Evolutionary conservation across 2,797 vertebrate genomes (phyloP), one percentile per base, ranked within the genome.

Genomic region (Protosalanx chinensis): DNA sequence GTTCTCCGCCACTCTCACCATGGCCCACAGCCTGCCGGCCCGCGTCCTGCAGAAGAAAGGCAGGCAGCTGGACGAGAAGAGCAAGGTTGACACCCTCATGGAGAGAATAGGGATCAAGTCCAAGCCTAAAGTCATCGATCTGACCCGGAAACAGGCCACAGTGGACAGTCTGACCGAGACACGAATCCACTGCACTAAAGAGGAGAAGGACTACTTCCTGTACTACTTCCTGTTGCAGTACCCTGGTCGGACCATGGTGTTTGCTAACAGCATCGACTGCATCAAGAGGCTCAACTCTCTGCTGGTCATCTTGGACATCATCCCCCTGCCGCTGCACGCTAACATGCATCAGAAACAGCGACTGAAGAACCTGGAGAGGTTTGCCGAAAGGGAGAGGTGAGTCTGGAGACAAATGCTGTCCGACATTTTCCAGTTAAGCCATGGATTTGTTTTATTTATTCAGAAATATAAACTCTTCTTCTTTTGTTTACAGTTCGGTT

Each of bases 341-440:
- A 98, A 98, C 87, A 99, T 99, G 98, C 97, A 98, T 85, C 98
- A 99, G 91, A 98, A 98, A 77, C 97, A 99, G 82, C 93, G 97
- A 20, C 90, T 99, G 66, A 97, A 97, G 90, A 99, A 97, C 85
- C 89, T 99, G 86, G 98, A 99, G 84, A 89, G 94, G 57, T 99
- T 99, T 85, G 96, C 98, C 1, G 94, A 94, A 68, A 90, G 93
- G 72, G 91, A 97, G 35, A 95, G 93, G 97, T 98, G 82, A 93
- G 93, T 82, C 16, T 20, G 53, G 6, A 33, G 37, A 18, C 7
- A 1, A 46, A 13, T 46, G 12, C 8, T 46, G 4, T 66, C 37
- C 49, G 41, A 2, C 6, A 3, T 16, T 58, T 1, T 58, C 5
- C 6, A 10, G 23, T 35, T 46, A 23, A 7, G 41, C 18, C 7